Evolutionary conservation across 2,797 vertebrate genomes (phyloP).

Genomic region (Pipistrellus nathusii): DNA sequence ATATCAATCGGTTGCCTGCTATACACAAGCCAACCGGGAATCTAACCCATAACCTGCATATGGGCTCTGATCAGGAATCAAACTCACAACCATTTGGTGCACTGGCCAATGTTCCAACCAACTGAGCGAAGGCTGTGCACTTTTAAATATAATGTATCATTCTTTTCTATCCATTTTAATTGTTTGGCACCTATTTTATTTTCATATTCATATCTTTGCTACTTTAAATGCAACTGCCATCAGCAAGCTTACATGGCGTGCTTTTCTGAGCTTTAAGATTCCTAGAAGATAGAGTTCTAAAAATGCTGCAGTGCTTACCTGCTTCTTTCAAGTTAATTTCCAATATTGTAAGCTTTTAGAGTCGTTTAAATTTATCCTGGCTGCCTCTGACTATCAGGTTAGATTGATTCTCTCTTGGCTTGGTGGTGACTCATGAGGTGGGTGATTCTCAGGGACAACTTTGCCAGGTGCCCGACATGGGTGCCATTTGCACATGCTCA

Average conservation of each 20-base stretch:
- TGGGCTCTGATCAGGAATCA: not conserved
- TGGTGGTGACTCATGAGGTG: constrained; percentile 17
- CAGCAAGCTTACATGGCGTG: not conserved
- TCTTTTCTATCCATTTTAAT: not conserved
- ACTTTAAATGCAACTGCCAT: not conserved
- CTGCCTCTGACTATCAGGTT: not conserved
- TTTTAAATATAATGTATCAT: not conserved
- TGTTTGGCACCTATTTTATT: not conserved
- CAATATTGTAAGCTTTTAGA: not conserved
- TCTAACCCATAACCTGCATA: not conserved
- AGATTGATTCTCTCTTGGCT: not conserved
- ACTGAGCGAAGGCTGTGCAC: not conserved
- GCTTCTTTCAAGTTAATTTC: not conserved
- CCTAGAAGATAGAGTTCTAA: not conserved
- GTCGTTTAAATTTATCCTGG: not conserved
- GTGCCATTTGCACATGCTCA: not conserved
- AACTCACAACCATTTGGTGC: not conserved
- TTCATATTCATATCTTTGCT: not conserved
- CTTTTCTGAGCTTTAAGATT: not conserved
- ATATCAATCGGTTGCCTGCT: not conserved
- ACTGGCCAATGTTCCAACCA: not conserved
- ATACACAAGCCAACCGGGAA: not conserved
- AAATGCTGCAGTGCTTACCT: not conserved
- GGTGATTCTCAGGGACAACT: not conserved
- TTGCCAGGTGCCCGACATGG: not conserved